Evolutionary conservation across 2,113 vertebrate species (phyloP), one percentile per base, ranked within the genome.

Genomic region (Chaetorhynchus papuensis): DNA sequence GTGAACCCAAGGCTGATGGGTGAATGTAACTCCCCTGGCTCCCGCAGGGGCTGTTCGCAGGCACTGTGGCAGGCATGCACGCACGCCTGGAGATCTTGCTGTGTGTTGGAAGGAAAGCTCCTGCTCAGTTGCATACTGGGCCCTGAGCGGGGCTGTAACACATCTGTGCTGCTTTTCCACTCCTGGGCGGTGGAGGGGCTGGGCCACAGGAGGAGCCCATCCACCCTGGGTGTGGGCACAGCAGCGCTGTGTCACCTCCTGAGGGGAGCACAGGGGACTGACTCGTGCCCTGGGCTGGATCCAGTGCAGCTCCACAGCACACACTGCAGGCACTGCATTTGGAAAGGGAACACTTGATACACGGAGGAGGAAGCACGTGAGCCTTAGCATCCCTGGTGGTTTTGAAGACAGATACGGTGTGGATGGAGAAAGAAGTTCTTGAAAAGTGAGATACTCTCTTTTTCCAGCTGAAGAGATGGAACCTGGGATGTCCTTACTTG

Each of bases 241-340:
- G 35, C 2, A 0, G 22, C 21, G 18, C 15, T 47, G 68, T 26
- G 44, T 53, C 66, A 15, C 23, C 59, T 65, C 56, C 50, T 5
- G 22, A 21, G 5, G 10, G 11, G 31, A 84, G 42, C 23, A 26
- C 0, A 0, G 0, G 1, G n/a, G 39, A 33, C 57, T 76, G 74
- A 47, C 47, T 47, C 22, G 22, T 13, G 47, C 47, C 12, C 47
- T 13, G 37, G 39, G 33, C 47, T 87, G 74, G 44, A 17, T 63
- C 57, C 60, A 64, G 76, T 39, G 54, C 22, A 59, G 59, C 37
- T 35, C n/a, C 70, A 42, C 5, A 49, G 39, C 39, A 30, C 11
- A 22, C 8, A 3, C 28, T 50, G 22, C 54, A 41, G 63, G 35
- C 26, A 41, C 41, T 0, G 1, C 44, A 4, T 39, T 53, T 69